These are phyloP conservation scores for Petrocephalus zakoni DNA, from an alignment of 2,113 vertebrate species.

Conservation along the genomic window DNA sequence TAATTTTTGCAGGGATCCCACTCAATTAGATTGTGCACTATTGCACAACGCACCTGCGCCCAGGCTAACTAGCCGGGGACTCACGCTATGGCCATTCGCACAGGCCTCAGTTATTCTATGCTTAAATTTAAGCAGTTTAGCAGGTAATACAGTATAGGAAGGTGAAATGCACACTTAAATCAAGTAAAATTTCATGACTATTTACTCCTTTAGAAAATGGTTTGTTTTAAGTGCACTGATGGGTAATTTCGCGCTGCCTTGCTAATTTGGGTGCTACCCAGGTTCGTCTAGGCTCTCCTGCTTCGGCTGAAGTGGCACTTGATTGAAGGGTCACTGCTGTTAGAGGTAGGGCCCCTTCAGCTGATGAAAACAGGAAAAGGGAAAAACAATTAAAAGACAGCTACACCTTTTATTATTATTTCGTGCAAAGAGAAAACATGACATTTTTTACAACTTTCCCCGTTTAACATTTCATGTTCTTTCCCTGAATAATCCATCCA, in stretches of 20 bases:
- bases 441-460: neutral
- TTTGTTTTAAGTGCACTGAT: neutral
- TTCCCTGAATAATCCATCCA: neutral
- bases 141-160: neutral
- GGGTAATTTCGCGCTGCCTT: neutral
- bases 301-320: neutral
- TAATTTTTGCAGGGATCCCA: neutral
- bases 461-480: neutral
- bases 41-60: neutral
- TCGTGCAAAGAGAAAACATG: too few species aligned
- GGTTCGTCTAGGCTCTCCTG: neutral
- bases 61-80: neutral
- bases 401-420: neutral
- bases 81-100: neutral
- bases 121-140: neutral
- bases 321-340: neutral
- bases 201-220: neutral
- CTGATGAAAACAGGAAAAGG: neutral
- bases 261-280: neutral
- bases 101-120: neutral
- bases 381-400: conserved; percentile 2
- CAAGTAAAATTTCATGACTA: neutral
- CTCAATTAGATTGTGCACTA: neutral
- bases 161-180: neutral
- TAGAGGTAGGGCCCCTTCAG: neutral